Percentiles rank a stretch among this genome's conserved stretches.
Evolutionary conservation across 2,888 invertebrate species (phyloP).

Genomic region (Chloromyia formosa): DNA sequence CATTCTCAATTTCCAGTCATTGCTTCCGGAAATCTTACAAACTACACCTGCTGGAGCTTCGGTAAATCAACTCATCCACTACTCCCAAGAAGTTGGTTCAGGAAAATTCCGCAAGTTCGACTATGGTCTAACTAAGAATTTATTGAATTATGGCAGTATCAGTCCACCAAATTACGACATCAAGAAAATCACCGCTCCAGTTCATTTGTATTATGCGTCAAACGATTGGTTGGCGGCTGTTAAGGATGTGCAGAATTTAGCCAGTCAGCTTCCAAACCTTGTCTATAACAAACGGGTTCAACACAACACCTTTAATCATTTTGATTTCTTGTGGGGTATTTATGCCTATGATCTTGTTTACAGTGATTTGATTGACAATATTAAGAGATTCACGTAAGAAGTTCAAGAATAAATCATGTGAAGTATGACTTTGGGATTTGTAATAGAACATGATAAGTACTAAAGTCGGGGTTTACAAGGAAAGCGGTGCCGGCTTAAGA

Average conservation of each 20-base stretch:
- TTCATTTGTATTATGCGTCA: conserved; percentile 69
- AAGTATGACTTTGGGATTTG: too few species aligned
- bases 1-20: conserved; percentile 66
- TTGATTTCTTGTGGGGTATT: conserved; percentile 64
- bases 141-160: conserved; percentile 64
- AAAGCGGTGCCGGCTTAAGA: too few species aligned
- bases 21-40: conserved; percentile 68
- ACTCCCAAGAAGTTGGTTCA: conserved; percentile 65
- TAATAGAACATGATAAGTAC: too few species aligned
- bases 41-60: conserved; percentile 73
- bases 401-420: too few species aligned
- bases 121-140: conserved; percentile 65
- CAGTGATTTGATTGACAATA: conserved; percentile 5
- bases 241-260: conserved; percentile 62
- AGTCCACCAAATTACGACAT: conserved; percentile 68
- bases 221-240: conserved; percentile 69
- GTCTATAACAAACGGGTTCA: conserved; percentile 62
- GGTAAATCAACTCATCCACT: conserved; percentile 72
- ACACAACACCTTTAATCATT: conserved; percentile 66
- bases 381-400: conserved; percentile 3
- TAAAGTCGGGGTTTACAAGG: too few species aligned
- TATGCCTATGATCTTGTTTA: neutral
- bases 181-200: conserved; percentile 66
- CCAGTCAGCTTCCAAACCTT: conserved; percentile 40
- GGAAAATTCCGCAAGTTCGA: conserved; percentile 66